Conservation (phyloP, 2,113 vertebrate genomes). For the Podarcis cretensis region DNA sequence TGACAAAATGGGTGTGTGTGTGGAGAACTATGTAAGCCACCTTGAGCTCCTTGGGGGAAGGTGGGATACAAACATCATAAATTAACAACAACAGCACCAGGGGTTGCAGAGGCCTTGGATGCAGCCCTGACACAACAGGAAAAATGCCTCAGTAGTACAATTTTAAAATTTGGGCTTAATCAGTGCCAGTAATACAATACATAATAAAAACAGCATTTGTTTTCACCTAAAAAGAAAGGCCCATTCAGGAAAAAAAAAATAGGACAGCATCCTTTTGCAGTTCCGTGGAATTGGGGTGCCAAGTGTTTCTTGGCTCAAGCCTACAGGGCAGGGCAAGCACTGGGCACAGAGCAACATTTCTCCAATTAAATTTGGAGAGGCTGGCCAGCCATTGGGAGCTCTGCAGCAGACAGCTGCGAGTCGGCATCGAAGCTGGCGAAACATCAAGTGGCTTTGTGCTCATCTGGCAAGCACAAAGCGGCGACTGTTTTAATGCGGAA, state of each 20-base stretch:
- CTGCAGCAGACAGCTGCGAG: not conserved
- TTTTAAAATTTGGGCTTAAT: not conserved
- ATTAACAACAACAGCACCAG: no score
- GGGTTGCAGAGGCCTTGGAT: not conserved
- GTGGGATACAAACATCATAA: no score
- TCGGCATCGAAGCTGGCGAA: not conserved
- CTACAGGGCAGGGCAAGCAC: not conserved
- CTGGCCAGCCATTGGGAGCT: not conserved
- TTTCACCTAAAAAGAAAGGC: not conserved
- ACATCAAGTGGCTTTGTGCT: constrained; percentile 24
- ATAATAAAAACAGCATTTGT: not conserved
- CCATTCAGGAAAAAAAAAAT: not conserved
- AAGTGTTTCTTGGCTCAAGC: not conserved
- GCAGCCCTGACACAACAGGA: not conserved
- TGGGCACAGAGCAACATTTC: not conserved
- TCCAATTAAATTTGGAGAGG: not conserved
- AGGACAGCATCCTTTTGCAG: not conserved
- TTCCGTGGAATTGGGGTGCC: no score
- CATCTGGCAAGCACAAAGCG: constrained; percentile 26
- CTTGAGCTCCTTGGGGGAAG: no score
- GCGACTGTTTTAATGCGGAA: constrained; percentile 20
- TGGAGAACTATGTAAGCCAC: no score
- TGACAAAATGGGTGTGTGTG: no score
- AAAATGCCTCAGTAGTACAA: not conserved
- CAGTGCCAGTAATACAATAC: not conserved